A percentile compares a stretch with the other conserved stretches of the same genome.
These are phyloP conservation scores for Boleophthalmus pectinirostris DNA, from an alignment of 2,113 vertebrate species.

Conservation along the genomic window DNA sequence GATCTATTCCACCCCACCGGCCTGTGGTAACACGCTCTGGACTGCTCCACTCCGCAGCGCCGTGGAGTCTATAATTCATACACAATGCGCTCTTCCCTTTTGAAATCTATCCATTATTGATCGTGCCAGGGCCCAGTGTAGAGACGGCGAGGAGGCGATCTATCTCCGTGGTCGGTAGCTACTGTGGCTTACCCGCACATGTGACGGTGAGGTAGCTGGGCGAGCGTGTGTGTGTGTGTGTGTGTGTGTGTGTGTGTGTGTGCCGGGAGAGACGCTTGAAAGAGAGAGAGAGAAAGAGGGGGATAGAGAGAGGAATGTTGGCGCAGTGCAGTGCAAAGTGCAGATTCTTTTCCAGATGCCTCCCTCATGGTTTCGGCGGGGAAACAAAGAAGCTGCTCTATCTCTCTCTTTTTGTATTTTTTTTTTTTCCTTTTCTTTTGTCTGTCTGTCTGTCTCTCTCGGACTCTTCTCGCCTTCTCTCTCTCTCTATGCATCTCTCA, in stretches of 20 bases:
- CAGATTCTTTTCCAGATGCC: constrained; percentile 51
- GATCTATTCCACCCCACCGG: not conserved
- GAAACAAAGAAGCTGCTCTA: constrained; percentile 58
- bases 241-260: constrained; percentile 13
- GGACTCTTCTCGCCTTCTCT: too few species aligned
- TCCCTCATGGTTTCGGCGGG: constrained; percentile 57
- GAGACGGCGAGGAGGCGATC: constrained; percentile 57
- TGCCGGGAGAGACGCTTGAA: too few species aligned
- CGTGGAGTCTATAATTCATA: constrained; percentile 71
- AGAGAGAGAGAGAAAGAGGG: not conserved
- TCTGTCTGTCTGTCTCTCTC: not conserved
- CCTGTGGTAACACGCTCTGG: constrained; percentile 38
- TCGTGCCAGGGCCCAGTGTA: constrained; percentile 56
- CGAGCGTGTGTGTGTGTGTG: constrained; percentile 42
- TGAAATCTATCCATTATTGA: constrained; percentile 76
- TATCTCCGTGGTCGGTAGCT: constrained; percentile 30
- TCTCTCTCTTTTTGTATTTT: not conserved
- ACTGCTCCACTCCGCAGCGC: constrained; percentile 19
- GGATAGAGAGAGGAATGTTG: constrained; percentile 52
- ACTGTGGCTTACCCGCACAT: not conserved
- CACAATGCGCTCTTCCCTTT: constrained; percentile 64
- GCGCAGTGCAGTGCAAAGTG: constrained; percentile 72
- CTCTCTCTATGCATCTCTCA: too few species aligned
- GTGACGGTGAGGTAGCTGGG: constrained; percentile 24
- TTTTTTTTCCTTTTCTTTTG: not conserved